Conservation (phyloP, 2,797 vertebrate genomes). For the Coregonus ussuriensis region DNA sequence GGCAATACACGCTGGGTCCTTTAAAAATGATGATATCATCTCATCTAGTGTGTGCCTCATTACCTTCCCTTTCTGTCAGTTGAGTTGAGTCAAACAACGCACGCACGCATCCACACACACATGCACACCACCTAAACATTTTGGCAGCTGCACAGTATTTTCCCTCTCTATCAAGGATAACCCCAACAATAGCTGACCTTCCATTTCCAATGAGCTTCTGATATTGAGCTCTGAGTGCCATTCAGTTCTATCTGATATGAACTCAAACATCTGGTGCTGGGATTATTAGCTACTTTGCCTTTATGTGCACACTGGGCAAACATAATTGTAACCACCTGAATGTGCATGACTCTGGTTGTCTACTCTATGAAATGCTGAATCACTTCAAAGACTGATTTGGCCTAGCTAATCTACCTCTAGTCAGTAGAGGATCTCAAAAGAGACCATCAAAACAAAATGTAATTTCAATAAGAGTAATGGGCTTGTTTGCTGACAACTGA, state of each 20-base stretch:
- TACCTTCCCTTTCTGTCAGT: slow-evolving; percentile 25
- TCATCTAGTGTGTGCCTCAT: slow-evolving; percentile 29
- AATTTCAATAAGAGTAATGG: background rate
- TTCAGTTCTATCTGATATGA: slow-evolving; percentile 27
- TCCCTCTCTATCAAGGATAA: background rate
- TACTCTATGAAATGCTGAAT: background rate
- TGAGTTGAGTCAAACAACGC: slow-evolving; percentile 1
- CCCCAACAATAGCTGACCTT: background rate
- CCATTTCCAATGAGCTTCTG: background rate
- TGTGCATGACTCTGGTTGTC: slow-evolving; percentile 13
- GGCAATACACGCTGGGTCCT: slow-evolving; percentile 34
- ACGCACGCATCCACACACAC: background rate
- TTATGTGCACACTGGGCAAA: slow-evolving; percentile 16
- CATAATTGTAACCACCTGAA: slow-evolving; percentile 45
- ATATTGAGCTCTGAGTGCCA: slow-evolving; percentile 11
- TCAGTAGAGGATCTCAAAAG: background rate
- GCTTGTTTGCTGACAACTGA: background rate
- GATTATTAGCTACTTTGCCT: slow-evolving; percentile 21
- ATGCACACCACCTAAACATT: background rate
- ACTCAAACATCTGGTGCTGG: slow-evolving; percentile 27
- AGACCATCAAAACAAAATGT: background rate
- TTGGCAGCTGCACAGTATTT: no score
- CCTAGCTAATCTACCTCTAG: background rate
- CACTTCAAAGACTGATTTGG: background rate
- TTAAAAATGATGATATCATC: slow-evolving; percentile 46